Conservation (phyloP, 2,888 invertebrate species). For the Mesorhabditis spiculigera region DNA sequence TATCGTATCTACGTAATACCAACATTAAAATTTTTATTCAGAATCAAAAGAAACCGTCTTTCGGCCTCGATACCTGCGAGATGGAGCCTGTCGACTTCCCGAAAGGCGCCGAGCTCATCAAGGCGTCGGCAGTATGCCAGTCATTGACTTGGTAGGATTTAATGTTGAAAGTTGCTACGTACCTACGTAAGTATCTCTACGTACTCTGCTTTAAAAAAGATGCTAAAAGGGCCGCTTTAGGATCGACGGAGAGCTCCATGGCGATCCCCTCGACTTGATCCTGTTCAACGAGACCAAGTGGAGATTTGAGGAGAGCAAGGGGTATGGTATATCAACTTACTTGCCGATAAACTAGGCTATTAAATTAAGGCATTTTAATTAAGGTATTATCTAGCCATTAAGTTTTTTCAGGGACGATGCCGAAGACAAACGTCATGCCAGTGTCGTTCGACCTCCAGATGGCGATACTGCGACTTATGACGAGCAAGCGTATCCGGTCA, state of each 20-base stretch:
- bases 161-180: no score
- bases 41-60: conserved; percentile 1
- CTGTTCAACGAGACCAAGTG: conserved; percentile 56
- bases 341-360: no score
- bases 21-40: background rate
- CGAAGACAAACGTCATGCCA: conserved; percentile 13
- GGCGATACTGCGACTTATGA: conserved; percentile 8
- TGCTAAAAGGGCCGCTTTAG: conserved; percentile 62
- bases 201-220: no score
- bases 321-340: no score
- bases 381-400: no score
- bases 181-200: no score
- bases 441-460: conserved; percentile 15
- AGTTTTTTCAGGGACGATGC: conserved; percentile 13
- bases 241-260: conserved; percentile 72
- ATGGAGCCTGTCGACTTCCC: conserved; percentile 2
- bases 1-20: background rate
- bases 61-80: background rate
- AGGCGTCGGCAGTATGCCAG: conserved; percentile 51
- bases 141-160: conserved; percentile 33
- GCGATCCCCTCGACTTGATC: conserved; percentile 65
- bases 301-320: conserved; percentile 58
- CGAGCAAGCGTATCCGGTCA: conserved; percentile 60
- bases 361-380: no score
- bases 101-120: conserved; percentile 4